Evolutionary conservation across 2,797 vertebrate genomes (phyloP), one percentile per base, ranked within the genome.

Genomic region (Karalla daura): DNA sequence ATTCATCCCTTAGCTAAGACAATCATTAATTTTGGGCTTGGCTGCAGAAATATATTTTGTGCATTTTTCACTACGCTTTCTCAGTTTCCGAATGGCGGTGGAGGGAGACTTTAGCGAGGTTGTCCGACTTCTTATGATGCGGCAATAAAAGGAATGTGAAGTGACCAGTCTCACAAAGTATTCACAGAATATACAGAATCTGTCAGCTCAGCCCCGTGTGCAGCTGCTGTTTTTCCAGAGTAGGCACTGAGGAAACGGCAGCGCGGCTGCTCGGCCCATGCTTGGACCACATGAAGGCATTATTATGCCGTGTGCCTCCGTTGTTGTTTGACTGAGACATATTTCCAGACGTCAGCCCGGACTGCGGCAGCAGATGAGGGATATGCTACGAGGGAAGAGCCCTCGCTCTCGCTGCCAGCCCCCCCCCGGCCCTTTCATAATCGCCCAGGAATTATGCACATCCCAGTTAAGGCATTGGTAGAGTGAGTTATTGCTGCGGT

Each of bases 291-390:
- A 88, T 80, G 70, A 92, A 89, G 80, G 84, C 76, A 75, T 66
- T 53, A 66, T 54, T 55, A 68, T 13, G 35, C 70, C 8, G 69
- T 46, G 11, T 46, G 78, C 70, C 74, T 84, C 70, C 35, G 65
- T 46, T 88, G 78, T 80, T 83, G 78, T 87, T 90, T 91, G 81
- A 90, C 85, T 63, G 86, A 90, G 86, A 91, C 86, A 89, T 85
- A 86, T 91, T 90, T 91, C 84, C 83, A 86, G 76, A 78, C 69
- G 70, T 74, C 80, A 77, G 79, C 74, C 76, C 47, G 43, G 77
- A 76, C 72, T 45, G 78, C 21, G 68, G 79, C 76, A 62, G 69
- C 64, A 84, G 78, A 86, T 76, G 86, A 88, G 68, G 74, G 71
- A 85, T 70, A 58, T 15, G 81, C 79, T 75, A 68, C 56, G 39